Conservation (phyloP, 2,888 invertebrate genomes). For the Automeris io region DNA sequence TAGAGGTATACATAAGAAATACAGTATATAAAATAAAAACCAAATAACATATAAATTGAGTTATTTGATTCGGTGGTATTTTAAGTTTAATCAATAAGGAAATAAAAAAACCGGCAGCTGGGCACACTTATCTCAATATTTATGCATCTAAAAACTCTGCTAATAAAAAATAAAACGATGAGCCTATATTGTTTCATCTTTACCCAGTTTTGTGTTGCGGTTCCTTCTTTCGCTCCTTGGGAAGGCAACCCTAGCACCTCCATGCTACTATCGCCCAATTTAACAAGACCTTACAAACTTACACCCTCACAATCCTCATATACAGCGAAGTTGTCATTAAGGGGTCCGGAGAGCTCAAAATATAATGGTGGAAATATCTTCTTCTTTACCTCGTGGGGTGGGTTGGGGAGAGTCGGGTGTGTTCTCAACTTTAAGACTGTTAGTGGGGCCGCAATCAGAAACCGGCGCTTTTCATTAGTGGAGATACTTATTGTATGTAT, state of each 20-base stretch:
- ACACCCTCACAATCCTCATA: constrained; percentile 27
- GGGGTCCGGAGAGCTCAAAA: constrained; percentile 28
- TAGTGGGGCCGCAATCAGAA: constrained; percentile 72
- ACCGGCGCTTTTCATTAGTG: constrained; percentile 69
- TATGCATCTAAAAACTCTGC: no score
- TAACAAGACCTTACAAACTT: constrained; percentile 44
- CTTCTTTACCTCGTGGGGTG: constrained; percentile 23
- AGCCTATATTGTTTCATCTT: constrained; percentile 5
- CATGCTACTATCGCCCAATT: constrained; percentile 34
- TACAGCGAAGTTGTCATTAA: constrained; percentile 16
- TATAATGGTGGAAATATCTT: constrained; percentile 15
- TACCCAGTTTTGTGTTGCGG: constrained; percentile 31
- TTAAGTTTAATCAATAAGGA: no score
- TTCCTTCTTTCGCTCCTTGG: constrained; percentile 71
- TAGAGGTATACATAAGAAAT: no score
- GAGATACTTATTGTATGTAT: constrained; percentile 64
- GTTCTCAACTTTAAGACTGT: constrained; percentile 65
- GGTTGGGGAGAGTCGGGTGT: constrained; percentile 45
- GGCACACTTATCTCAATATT: no score
- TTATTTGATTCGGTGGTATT: no score
- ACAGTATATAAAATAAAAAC: no score
- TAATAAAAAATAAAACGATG: no score
- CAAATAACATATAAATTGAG: no score
- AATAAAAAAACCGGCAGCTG: no score
- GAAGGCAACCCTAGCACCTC: constrained; percentile 29